Percentiles rank a stretch among this genome's conserved stretches.
phyloP scores from a whole-genome alignment of 2,797 vertebrate genomes.

The Scleropages formosus region DNA sequence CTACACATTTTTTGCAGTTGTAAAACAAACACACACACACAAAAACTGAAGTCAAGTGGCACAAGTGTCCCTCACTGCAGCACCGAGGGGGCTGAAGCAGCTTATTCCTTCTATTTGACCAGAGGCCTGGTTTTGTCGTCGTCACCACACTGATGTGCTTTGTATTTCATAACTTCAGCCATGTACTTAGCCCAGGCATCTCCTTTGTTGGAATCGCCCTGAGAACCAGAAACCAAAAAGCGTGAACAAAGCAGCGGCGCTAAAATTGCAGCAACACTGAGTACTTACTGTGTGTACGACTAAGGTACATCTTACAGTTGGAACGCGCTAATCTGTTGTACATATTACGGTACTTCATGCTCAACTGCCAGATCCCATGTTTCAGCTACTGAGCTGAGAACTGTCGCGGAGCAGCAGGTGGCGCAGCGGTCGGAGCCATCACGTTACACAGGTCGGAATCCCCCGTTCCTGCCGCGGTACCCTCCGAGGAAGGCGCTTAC shows the following conservation, averaged over 20 bases:
- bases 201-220: conserved; percentile 84
- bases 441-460: no score
- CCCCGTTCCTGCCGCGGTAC: no score
- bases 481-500: no score
- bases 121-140: conserved; percentile 94
- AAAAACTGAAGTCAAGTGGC: conserved; percentile 36
- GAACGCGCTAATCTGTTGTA: no score
- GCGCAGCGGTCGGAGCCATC: no score
- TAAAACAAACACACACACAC: no score
- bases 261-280: neutral
- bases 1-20: neutral
- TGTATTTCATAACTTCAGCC: conserved; percentile 97
- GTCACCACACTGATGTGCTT: conserved; percentile 93
- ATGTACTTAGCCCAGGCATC: conserved; percentile 95
- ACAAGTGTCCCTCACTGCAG: conserved; percentile 12
- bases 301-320: no score
- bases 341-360: no score
- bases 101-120: conserved; percentile 77
- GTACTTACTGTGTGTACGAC: no score
- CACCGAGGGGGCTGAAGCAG: conserved; percentile 19
- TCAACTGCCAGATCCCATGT: no score
- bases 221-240: neutral
- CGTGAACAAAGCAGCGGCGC: neutral
- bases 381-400: no score
- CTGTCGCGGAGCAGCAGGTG: no score